These are phyloP conservation scores for Hymenochirus boettgeri DNA, from an alignment of 2,113 vertebrate genomes.

Conservation along the genomic window DNA sequence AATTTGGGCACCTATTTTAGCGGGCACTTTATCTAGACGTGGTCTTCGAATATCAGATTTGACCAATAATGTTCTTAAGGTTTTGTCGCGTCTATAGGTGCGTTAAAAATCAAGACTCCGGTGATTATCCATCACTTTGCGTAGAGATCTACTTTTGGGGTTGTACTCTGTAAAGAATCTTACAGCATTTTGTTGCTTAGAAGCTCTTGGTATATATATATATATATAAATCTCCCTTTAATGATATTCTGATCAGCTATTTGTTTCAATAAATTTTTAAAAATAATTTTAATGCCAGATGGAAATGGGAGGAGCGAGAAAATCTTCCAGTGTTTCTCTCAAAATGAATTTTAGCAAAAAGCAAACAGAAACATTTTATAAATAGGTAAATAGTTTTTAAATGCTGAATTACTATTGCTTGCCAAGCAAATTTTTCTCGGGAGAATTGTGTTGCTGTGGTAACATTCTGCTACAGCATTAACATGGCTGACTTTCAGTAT, in stretches of 20 bases:
- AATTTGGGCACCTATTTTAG: too few relatives aligned
- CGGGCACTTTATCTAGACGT: too few relatives aligned
- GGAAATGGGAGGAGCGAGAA: background rate
- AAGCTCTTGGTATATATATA: too few relatives aligned
- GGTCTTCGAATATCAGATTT: too few relatives aligned
- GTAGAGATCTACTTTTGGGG: too few relatives aligned
- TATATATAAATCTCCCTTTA: too few relatives aligned
- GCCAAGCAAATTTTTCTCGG: conserved; percentile 6
- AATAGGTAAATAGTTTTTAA: background rate
- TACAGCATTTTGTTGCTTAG: too few relatives aligned
- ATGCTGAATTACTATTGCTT: background rate
- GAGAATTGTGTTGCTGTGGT: conserved; percentile 10
- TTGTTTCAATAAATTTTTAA: background rate
- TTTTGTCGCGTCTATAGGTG: too few relatives aligned
- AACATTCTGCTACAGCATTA: conserved; percentile 10
- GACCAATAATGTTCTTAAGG: too few relatives aligned
- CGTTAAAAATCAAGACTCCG: too few relatives aligned
- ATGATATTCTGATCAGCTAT: background rate
- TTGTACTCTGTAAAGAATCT: too few relatives aligned
- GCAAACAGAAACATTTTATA: background rate
- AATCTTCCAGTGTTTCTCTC: background rate
- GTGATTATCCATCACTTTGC: too few relatives aligned
- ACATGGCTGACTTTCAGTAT: background rate
- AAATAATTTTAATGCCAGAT: background rate
- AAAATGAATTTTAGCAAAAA: background rate